Evolutionary conservation across 1,140 invertebrate genomes (phyloP).

Genomic region (Drosophila watanabei): DNA sequence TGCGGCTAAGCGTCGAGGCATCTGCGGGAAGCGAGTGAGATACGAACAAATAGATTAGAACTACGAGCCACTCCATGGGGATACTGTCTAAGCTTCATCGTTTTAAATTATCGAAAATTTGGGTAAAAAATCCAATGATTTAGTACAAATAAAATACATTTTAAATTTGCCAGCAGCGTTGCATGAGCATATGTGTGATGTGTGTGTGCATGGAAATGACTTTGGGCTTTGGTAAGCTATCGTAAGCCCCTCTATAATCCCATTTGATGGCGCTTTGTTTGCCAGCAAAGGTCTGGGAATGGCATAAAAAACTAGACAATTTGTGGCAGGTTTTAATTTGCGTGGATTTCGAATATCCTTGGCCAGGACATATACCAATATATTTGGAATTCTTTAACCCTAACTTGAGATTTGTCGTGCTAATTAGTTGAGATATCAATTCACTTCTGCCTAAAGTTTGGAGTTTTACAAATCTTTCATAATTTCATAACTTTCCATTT

Average conservation of each 20-base stretch:
- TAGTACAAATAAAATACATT: not conserved
- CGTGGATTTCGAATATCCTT: not conserved
- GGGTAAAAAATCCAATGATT: not conserved
- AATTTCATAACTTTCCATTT: not conserved
- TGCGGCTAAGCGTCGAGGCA: constrained; percentile 36
- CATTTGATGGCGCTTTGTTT: not conserved
- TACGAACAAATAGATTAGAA: constrained; percentile 42
- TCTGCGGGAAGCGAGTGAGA: constrained; percentile 51
- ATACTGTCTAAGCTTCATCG: not conserved
- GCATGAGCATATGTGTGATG: constrained; percentile 2
- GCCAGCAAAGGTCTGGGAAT: not conserved
- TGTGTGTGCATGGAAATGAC: not conserved
- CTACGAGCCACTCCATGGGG: constrained; percentile 8
- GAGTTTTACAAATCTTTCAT: no score
- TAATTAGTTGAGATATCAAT: not conserved
- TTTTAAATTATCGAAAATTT: no score
- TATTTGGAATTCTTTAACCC: not conserved
- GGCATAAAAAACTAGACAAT: not conserved
- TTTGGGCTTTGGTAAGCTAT: constrained; percentile 4
- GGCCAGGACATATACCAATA: not conserved
- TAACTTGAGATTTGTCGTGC: not conserved
- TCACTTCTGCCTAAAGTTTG: not conserved
- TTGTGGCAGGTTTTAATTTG: not conserved
- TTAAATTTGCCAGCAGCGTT: constrained; percentile 35
- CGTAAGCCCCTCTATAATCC: constrained; percentile 18